Percentiles rank a stretch among this genome's conserved stretches.
Evolutionary conservation across 30 jellyfish, hydroid and myxozoan species (phyloP).

Genomic region (Hydractinia echinata): DNA sequence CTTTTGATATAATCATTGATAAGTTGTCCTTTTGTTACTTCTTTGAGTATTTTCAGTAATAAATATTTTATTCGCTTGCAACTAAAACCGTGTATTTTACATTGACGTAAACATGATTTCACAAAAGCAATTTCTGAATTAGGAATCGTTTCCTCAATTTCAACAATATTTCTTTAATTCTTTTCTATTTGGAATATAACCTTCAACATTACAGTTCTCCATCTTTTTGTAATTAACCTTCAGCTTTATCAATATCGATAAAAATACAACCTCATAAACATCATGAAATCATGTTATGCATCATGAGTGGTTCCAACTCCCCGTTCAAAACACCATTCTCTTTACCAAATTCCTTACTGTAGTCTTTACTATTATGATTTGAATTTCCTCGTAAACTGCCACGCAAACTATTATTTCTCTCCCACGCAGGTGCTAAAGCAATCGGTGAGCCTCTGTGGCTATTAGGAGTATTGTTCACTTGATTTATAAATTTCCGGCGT

Average conservation of each 20-base stretch:
- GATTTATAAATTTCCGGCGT: background rate
- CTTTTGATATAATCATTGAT: too few species aligned
- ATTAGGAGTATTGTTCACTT: background rate
- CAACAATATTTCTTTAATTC: too few species aligned
- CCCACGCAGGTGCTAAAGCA: constrained; percentile 13
- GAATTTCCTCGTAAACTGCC: constrained; percentile 18
- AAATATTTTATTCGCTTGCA: too few species aligned
- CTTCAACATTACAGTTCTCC: too few species aligned
- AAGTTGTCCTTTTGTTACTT: too few species aligned
- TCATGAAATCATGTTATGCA: background rate
- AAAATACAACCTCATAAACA: background rate
- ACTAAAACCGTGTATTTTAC: too few species aligned
- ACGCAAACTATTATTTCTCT: constrained; percentile 15
- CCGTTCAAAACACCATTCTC: constrained; percentile 11
- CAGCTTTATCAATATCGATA: background rate
- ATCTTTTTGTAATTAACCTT: too few species aligned
- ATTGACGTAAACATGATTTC: too few species aligned
- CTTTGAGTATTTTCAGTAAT: too few species aligned
- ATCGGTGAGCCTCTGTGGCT: constrained; percentile 15
- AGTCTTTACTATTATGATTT: constrained; percentile 30
- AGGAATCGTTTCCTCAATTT: too few species aligned
- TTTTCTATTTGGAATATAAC: too few species aligned
- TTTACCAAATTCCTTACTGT: constrained; percentile 6
- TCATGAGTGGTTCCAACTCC: constrained; percentile 23
- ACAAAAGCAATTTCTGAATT: too few species aligned